Percentiles rank a stretch among this genome's conserved stretches.
Evolutionary conservation across 2,113 vertebrate species (phyloP).

Genomic region (Coturnix japonica): DNA sequence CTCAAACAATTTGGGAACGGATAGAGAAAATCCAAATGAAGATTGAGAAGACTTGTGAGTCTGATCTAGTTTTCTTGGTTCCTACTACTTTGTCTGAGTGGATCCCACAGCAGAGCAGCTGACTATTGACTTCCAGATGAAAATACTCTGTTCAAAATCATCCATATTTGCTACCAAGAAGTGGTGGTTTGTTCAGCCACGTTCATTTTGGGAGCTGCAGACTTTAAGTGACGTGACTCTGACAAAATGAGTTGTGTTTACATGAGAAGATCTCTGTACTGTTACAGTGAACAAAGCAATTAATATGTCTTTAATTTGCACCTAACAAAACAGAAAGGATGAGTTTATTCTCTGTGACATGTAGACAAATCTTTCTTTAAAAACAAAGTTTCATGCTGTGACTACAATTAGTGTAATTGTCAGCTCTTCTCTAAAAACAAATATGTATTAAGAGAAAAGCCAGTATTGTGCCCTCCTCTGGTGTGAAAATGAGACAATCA

Average conservation of each 20-base stretch:
- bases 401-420: conserved; percentile 94
- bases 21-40: not conserved
- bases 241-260: conserved; percentile 42
- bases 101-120: not conserved
- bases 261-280: conserved; percentile 57
- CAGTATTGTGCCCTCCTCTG: conserved; percentile 87
- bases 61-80: not conserved
- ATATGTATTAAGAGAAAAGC: conserved; percentile 90
- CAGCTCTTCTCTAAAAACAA: conserved; percentile 93
- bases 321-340: conserved; percentile 79
- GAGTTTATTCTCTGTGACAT: conserved; percentile 79
- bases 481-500: conserved; percentile 96
- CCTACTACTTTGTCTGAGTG: not conserved
- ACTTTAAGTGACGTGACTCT: conserved; percentile 13
- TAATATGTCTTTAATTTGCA: conserved; percentile 86
- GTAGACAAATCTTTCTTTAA: conserved; percentile 80
- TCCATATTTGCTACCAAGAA: not conserved
- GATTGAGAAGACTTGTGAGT: not conserved
- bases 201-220: not conserved
- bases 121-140: not conserved
- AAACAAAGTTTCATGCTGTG: conserved; percentile 90
- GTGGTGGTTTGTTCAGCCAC: not conserved
- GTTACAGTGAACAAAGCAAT: conserved; percentile 80
- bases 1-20: not conserved
- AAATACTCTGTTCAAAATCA: not conserved